Evolutionary conservation across 2,888 invertebrate genomes (phyloP).

Genomic region (Phrixothrix hirtus): DNA sequence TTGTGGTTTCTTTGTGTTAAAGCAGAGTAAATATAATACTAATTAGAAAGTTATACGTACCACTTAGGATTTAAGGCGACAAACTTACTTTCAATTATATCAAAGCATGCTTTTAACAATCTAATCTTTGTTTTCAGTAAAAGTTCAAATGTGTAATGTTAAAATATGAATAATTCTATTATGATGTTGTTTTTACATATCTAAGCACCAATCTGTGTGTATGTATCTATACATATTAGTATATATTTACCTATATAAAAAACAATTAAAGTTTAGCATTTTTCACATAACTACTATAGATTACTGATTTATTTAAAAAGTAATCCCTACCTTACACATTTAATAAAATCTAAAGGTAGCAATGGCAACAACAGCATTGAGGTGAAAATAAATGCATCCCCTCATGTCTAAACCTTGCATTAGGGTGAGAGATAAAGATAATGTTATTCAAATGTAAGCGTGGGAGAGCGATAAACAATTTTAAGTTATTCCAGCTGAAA

Average conservation of each 20-base stretch:
- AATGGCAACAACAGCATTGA: not conserved
- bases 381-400: conserved; percentile 9
- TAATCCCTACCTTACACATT: not conserved
- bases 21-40: no score
- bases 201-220: no score
- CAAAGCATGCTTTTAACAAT: conserved; percentile 8
- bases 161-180: no score
- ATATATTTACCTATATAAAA: no score
- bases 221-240: no score
- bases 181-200: no score
- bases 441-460: conserved; percentile 36
- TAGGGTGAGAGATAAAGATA: conserved; percentile 37
- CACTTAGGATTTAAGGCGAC: conserved; percentile 1
- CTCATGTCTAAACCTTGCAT: conserved; percentile 7
- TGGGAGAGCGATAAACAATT: conserved; percentile 44
- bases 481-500: conserved; percentile 45
- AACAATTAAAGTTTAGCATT: no score
- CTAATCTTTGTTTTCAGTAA: conserved; percentile 2
- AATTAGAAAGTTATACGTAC: conserved; percentile 11
- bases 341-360: not conserved
- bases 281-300: no score
- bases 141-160: conserved; percentile 7
- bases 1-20: no score
- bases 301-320: no score
- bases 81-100: conserved; percentile 16